Conservation (phyloP, 2,888 invertebrate genomes). For the Lepidonotus clava region DNA sequence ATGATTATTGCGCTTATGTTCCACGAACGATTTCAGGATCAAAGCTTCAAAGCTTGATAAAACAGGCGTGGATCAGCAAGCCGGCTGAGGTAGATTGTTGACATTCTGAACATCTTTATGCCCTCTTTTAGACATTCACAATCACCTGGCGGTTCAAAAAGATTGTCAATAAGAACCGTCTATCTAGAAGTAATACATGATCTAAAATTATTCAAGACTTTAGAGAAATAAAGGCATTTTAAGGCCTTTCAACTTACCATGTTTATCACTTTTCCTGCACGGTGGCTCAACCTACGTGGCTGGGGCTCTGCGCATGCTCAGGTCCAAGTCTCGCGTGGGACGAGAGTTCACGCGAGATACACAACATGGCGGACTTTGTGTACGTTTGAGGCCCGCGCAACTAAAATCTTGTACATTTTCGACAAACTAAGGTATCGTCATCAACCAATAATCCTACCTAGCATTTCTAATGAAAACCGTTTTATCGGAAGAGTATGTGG, state of each 20-base stretch:
- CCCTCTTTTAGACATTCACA: not conserved
- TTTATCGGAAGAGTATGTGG: no score
- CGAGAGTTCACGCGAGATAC: not conserved
- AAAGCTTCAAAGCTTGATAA: no score
- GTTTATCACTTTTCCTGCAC: slow-evolving; percentile 52
- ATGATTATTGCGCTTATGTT: no score
- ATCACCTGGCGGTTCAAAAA: no score
- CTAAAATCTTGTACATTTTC: not conserved
- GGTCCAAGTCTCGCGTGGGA: not conserved
- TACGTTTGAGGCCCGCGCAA: not conserved
- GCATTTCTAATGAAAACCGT: no score
- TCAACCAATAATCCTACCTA: no score
- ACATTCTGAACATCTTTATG: not conserved
- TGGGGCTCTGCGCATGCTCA: slow-evolving; percentile 55
- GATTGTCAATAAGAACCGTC: not conserved
- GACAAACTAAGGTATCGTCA: not conserved
- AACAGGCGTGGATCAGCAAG: slow-evolving; percentile 1
- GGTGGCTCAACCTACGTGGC: slow-evolving; percentile 58
- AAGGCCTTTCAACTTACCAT: slow-evolving; percentile 31
- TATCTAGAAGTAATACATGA: no score
- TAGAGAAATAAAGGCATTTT: slow-evolving; percentile 11
- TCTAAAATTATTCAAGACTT: not conserved
- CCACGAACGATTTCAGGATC: no score
- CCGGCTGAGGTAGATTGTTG: not conserved
- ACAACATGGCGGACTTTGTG: slow-evolving; percentile 10